Evolutionary conservation across 2,888 invertebrate species (phyloP), one percentile per base, ranked within the genome.

Genomic region (Torymus tubicola): DNA sequence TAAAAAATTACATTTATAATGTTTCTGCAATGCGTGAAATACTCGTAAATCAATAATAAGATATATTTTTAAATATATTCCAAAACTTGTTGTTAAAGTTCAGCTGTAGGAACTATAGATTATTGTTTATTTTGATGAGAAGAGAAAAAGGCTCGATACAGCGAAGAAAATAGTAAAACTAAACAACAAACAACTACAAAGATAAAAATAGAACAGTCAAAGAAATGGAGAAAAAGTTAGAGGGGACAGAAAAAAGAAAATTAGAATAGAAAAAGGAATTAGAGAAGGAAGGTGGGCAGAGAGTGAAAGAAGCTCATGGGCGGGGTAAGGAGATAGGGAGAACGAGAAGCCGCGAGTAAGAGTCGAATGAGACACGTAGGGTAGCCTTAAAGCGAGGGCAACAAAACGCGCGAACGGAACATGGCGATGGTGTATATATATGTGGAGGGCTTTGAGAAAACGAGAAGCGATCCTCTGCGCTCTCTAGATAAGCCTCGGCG

Each of bases 391-490:
- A 85, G 88, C 85, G 87, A 86, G 86, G 87, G 87, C 88, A 88
- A 89, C 88, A 88, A 89, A 89, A 89, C 87, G 86, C 85, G 85
- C 83, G 86, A 87, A 86, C 83, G 86, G 87, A 87, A 89, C 88
- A 89, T 84, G 87, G 87, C 82, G 82, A 80, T 83, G 84, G 0
- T 5, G 8, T 42, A 42, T 42, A 42, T 42, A 8, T 5, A 42
- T 5, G 42, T 8, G 42, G 10, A 5, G 87, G 87, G 2, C 21
- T 21, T 21, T 86, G 85, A 86, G 86, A 88, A 89, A 89, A 89
- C 86, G 87, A 90, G 87, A 86, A 89, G 85, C 86, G 85, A 42
- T 42, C 42, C 42, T 8, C 8, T 42, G 42, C 42, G 42, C 42
- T 42, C 42, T 42, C 42, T n/a, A 89, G 89, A 90, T 89, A 90